Evolutionary conservation across 2,113 vertebrate genomes (phyloP), one percentile per base, ranked within the genome.

Genomic region (Gobio gobio): DNA sequence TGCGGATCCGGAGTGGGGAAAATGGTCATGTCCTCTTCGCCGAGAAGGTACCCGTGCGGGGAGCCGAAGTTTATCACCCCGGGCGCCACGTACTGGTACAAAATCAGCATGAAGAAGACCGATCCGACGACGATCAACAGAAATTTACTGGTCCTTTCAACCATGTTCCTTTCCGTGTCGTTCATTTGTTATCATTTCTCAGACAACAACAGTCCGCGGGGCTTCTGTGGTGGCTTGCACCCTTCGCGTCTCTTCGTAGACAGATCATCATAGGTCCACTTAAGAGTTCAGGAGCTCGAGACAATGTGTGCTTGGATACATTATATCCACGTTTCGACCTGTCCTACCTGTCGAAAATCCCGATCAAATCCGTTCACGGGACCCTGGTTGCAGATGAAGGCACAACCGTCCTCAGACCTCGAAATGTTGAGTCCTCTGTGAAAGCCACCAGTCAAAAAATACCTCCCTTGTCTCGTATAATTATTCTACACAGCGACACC

Each of bases 11-110:
- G 96, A 87, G 96, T 96, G 86, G 96, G 96, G 91, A 96, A 97
- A 20, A 96, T 95, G 90, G 96, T 96, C 86, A 85, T 82, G 89
- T 93, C 93, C 90, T 96, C 96, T 78, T 89, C 88, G 85, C 94
- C 93, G 36, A 91, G 80, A 72, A 82, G 90, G 90, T 93, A 95
- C 89, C 95, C 95, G 85, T 95, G 95, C 83, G 95, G 96, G 63
- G 94, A 94, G 87, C 95, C 95, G 90, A 96, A 94, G 92, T 94
- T 95, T 70, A 90, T 90, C 91, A 96, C 94, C 82, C 95, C 96
- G 81, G 96, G 96, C 90, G 96, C 96, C 91, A 96, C 96, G 94
- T 97, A 97, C 94, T 97, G 96, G 94, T 96, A 97, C 24, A 97
- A 86, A 89, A 97, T 97, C 83, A 96, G 94, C 96, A 97, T 96